Base-by-base conservation (phyloP, 2,888 invertebrate genomes). In the Pristionchus maxplancki region DNA sequence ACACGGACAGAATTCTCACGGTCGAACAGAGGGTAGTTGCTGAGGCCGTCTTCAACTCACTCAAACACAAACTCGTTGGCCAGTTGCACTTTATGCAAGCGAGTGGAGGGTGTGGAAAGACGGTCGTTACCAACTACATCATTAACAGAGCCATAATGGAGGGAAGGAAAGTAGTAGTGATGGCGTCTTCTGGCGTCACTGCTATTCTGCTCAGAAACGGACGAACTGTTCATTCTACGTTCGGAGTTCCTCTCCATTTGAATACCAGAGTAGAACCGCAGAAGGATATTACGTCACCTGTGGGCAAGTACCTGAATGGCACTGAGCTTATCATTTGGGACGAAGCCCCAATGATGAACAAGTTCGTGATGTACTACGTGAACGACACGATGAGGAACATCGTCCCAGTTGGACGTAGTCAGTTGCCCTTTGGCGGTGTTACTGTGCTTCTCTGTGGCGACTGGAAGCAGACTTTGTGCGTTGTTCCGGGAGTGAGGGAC, bases 81-180 rank as follows among this genome's bases (percentile, higher is more conserved):
- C 6, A 48, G 81, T 34, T 89, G 24, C 87, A 88, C 28, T 84
- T 84, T 11, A 17, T 89, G 24, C 40, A 81, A 67, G 89, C 78
- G 8, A 50, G 58, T 28, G 89, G 89, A 67, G 89, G 89, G 0
- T 82, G 82, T 15, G 89, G 89, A 24, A 89, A 89, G 24, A 89
- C 88, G 5, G 48, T 53, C 2, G 24, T 83, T 2, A 78, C 71
- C 6, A 89, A 89, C 28, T 88, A 78, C 28, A 8, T 89, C 3
- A 89, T 89, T 5, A 48, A 78, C 24, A 40, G 58, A 13, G 28
- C 48, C 1, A 28, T 34, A 15, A 8, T n/a, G 13, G 67, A 71
- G 5, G 84, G 84, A 8, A 67, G 40, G 20, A 83, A 88, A 48
- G 84, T 88, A 4, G 20, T 88, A 11, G 34, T 67, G 20, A 34